Evolutionary conservation across 2,888 invertebrate species (phyloP).

Genomic region (Dorcus parallelipipedus): DNA sequence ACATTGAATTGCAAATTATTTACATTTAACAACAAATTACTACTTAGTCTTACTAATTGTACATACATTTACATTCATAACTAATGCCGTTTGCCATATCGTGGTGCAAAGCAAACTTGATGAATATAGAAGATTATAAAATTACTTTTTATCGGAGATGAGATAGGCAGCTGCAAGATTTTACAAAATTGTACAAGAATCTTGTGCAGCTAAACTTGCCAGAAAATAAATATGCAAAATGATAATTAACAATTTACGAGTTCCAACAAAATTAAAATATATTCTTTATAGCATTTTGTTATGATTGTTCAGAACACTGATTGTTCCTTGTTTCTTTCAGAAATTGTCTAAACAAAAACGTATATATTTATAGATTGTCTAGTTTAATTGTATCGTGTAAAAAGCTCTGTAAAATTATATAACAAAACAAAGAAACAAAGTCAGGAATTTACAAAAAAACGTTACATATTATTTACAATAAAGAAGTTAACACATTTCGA

Average conservation of each 20-base stretch:
- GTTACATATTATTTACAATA: conserved; percentile 12
- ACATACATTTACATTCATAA: conserved; percentile 43
- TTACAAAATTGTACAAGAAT: too few species aligned
- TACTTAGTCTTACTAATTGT: conserved; percentile 37
- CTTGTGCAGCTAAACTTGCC: too few species aligned
- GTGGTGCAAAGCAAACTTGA: conserved; percentile 17
- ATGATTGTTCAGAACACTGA: conserved; percentile 3
- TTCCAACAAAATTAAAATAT: background rate
- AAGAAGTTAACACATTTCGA: conserved; percentile 21
- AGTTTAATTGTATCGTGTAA: background rate
- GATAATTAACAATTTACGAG: background rate
- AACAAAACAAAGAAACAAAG: conserved; percentile 5
- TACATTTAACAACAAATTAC: conserved; percentile 45
- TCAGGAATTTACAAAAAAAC: conserved; percentile 7
- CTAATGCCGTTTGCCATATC: conserved; percentile 19
- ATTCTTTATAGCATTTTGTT: background rate
- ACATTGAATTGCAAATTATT: conserved; percentile 41
- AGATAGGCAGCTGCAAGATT: too few species aligned
- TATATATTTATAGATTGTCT: conserved; percentile 1
- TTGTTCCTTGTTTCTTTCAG: too few species aligned
- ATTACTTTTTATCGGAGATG: background rate
- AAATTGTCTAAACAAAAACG: background rate
- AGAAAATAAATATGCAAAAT: background rate
- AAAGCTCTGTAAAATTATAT: conserved; percentile 2
- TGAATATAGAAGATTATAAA: conserved; percentile 12